phyloP scores from a whole-genome alignment of 2,888 invertebrate species.

The Cataglyphis albicans region DNA sequence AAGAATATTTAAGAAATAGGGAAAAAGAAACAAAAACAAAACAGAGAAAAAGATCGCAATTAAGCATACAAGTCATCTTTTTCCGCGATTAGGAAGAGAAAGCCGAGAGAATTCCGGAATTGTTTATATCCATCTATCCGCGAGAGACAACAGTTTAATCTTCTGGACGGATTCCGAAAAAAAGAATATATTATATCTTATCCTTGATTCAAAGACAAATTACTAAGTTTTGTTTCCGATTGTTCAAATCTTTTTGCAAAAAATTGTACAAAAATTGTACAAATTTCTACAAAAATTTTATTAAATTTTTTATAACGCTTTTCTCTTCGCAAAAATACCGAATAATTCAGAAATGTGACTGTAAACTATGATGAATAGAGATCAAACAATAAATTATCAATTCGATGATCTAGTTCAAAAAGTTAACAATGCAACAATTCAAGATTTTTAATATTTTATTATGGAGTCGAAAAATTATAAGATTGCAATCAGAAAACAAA shows the following conservation, averaged over 20 bases:
- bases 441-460: neutral
- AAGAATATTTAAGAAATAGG: conserved; percentile 38
- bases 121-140: conserved; percentile 9
- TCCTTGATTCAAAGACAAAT: neutral
- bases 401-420: conserved; percentile 30
- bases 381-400: conserved; percentile 26
- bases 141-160: conserved; percentile 7
- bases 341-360: neutral
- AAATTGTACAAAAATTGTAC: conserved; percentile 1
- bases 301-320: neutral
- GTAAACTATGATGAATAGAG: conserved; percentile 22
- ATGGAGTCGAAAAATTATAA: neutral
- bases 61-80: conserved; percentile 67
- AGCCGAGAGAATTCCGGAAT: conserved; percentile 64
- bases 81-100: conserved; percentile 59
- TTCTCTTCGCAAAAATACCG: neutral
- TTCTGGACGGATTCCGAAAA: neutral
- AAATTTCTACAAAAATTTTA: neutral
- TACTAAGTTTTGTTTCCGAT: neutral
- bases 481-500: neutral
- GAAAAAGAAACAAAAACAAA: conserved; percentile 10
- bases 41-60: conserved; percentile 41
- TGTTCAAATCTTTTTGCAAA: conserved; percentile 11
- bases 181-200: conserved; percentile 14
- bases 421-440: neutral